Conservation (phyloP, 2,888 invertebrate genomes). For the Oligia latruncula region DNA sequence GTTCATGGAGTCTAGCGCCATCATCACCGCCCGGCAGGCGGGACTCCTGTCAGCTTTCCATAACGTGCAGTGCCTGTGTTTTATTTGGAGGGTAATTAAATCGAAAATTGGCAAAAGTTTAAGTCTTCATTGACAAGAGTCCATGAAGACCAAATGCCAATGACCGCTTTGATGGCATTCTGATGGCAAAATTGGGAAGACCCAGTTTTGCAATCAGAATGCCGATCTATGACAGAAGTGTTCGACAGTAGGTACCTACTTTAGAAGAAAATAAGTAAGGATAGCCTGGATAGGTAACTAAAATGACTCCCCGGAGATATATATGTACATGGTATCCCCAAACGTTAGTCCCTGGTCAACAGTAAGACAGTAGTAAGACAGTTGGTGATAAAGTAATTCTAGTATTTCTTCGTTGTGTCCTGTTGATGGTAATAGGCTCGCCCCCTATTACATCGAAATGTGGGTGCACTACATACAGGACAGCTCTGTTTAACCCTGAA, state of each 20-base stretch:
- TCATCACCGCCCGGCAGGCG: conserved; percentile 82
- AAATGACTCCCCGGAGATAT: background rate
- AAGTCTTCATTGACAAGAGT: background rate
- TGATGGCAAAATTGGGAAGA: background rate
- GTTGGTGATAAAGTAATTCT: background rate
- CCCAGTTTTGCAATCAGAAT: background rate
- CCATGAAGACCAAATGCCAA: background rate
- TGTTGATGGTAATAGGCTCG: background rate
- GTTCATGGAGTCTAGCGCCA: conserved; percentile 82
- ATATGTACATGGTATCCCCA: background rate
- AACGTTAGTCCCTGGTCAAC: background rate
- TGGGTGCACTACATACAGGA: background rate
- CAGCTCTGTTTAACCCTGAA: background rate
- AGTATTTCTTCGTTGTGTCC: background rate
- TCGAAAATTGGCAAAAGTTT: background rate
- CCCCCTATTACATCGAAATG: background rate
- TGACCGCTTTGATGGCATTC: background rate
- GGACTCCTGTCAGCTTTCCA: conserved; percentile 84
- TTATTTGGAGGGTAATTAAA: background rate
- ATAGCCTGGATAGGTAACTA: background rate
- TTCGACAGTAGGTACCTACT: background rate
- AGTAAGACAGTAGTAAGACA: background rate
- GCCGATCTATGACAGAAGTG: background rate
- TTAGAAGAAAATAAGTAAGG: background rate
- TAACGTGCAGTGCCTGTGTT: conserved; percentile 77